Evolutionary conservation across 2,888 invertebrate genomes (phyloP), one percentile per base, ranked within the genome.

Genomic region (Oligia strigilis): DNA sequence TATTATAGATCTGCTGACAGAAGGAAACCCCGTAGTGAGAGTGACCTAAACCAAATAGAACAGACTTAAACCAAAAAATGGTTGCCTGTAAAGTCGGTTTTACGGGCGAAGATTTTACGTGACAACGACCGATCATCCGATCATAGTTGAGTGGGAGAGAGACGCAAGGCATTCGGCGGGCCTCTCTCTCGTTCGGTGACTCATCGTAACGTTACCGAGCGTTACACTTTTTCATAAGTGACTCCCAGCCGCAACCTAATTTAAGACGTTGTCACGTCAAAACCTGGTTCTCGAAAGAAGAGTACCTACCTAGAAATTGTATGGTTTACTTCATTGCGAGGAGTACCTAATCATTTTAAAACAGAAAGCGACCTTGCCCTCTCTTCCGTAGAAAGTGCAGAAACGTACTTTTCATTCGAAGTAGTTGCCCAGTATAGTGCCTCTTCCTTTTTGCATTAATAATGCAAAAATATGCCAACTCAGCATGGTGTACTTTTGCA

Each of bases 311-410:
- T 46, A 23, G 13, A 0, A 60, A 19, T 40, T 29, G 19, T 29
- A 29, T 17, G 43, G 19, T 55, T 43, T 13, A 46, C 17, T 52
- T 43, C 5, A 36, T 65, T n/a, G 14, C 19, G 5, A 43, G 19
- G 0, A 49, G n/a, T 58, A 58, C n/a, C 8, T 36, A 65, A 40
- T 52, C 36, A 14, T 66, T 80, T 49, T 36, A 66, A 43, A 71
- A 60, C 55, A 67, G 55, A 72, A 81, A 81, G 55, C 62, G 73
- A 72, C 60, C 29, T 81, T 55, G 66, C 14, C 23, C 17, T 46
- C 40, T 19, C 58, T 60, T 46, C 46, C 49, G 58, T 80, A 70
- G 65, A 84, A 78, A 78, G 52, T 62, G n/a, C 65, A 80, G 29
- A 78, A 83, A 62, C 40, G 23, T 40, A 67, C 36, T 55, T 43